These are phyloP conservation scores for Cirrhinus molitorella DNA, from an alignment of 2,797 vertebrate species.

Conservation along the genomic window DNA sequence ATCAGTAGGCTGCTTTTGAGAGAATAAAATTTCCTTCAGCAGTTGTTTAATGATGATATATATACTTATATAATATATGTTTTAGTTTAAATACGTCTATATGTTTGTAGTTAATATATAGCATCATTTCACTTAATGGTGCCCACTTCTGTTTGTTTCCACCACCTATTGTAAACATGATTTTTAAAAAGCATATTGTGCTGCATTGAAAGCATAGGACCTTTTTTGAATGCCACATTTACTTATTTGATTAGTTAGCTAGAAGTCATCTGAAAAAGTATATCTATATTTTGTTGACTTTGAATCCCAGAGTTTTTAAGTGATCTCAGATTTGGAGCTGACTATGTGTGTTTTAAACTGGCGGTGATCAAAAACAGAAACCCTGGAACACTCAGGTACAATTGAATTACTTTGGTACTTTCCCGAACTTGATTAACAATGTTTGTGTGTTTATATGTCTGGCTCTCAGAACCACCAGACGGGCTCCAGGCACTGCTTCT, in stretches of 20 bases:
- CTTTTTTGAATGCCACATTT: neutral
- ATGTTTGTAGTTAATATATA: neutral
- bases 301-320: neutral
- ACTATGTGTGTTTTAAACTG: neutral
- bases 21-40: too few species aligned
- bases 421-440: slow-evolving; percentile 3
- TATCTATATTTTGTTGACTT: neutral
- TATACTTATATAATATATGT: too few species aligned
- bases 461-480: slow-evolving; percentile 31
- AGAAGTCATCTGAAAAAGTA: neutral
- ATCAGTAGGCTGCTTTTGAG: too few species aligned
- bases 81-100: neutral
- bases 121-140: neutral
- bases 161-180: neutral
- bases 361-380: neutral
- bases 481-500: slow-evolving; percentile 28
- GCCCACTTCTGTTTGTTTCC: too few species aligned
- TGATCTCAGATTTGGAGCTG: neutral
- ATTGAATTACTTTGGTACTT: slow-evolving; percentile 18
- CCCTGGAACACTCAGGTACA: neutral
- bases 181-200: neutral
- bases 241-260: neutral
- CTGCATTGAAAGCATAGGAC: neutral
- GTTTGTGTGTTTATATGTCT: slow-evolving; percentile 38
- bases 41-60: too few species aligned